These are phyloP conservation scores for Drosophila mayri DNA, from an alignment of 1,140 invertebrate genomes.

Conservation along the genomic window DNA sequence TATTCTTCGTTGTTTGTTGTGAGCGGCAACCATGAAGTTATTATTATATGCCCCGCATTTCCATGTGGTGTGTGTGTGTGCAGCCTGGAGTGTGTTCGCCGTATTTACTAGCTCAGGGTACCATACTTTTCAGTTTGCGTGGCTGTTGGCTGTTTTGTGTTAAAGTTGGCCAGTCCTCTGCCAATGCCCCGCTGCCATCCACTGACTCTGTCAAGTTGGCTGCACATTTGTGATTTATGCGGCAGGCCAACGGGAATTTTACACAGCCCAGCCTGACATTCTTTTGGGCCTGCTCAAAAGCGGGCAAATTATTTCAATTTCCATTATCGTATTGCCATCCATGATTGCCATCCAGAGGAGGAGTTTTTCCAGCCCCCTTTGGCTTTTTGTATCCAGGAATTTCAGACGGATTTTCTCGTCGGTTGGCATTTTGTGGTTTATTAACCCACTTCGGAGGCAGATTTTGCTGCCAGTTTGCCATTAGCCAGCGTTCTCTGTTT, in stretches of 20 bases:
- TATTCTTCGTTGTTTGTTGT: conserved; percentile 71
- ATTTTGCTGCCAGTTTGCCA: conserved; percentile 23
- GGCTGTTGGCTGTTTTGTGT: conserved; percentile 79
- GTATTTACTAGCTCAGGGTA: conserved; percentile 70
- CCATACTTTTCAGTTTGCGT: conserved; percentile 74
- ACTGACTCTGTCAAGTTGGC: conserved; percentile 63
- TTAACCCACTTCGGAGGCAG: conserved; percentile 64
- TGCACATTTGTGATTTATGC: conserved; percentile 77
- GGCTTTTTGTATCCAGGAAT: conserved; percentile 53
- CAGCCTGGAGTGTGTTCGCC: conserved; percentile 23
- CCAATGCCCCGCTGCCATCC: conserved; percentile 22
- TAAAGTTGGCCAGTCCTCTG: conserved; percentile 63
- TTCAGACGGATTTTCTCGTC: conserved; percentile 50
- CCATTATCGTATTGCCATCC: conserved; percentile 78
- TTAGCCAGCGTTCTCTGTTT: conserved; percentile 5
- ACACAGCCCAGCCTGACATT: conserved; percentile 47
- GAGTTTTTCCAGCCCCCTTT: conserved; percentile 24
- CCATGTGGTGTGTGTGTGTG: conserved; percentile 32
- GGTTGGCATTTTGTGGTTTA: conserved; percentile 62
- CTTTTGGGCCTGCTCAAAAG: conserved; percentile 59
- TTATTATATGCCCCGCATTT: conserved; percentile 68
- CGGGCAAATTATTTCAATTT: conserved; percentile 82
- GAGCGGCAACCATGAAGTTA: conserved; percentile 60
- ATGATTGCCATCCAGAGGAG: conserved; percentile 52
- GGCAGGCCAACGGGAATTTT: conserved; percentile 49